phyloP scores from a whole-genome alignment of 2,113 vertebrate species.

The Tonatia bakeri region DNA sequence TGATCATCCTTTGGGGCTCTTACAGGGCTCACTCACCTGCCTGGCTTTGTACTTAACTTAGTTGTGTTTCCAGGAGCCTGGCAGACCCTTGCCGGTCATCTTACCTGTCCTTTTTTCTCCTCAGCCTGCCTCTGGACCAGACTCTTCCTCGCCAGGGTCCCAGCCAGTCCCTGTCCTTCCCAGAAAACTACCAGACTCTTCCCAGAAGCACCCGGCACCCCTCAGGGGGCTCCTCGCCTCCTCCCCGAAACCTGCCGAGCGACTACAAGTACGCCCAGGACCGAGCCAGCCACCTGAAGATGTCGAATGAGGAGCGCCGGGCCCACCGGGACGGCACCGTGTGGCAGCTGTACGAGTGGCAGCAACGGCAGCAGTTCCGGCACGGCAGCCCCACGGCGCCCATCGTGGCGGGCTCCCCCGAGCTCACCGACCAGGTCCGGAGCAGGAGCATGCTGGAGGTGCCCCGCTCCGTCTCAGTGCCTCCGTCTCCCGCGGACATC shows the following conservation, averaged over 20 bases:
- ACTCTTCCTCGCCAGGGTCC: conserved; percentile 88
- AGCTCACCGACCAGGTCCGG: conserved; percentile 87
- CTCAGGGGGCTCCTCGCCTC: conserved; percentile 85
- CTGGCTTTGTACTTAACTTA: not conserved
- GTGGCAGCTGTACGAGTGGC: conserved; percentile 99
- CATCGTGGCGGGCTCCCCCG: conserved; percentile 84
- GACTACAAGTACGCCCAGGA: conserved; percentile 99
- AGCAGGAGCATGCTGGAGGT: conserved; percentile 92
- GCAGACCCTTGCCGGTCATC: not conserved
- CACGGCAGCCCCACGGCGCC: conserved; percentile 95
- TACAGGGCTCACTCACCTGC: not conserved
- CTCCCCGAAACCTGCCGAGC: conserved; percentile 89
- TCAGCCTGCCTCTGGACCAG: conserved; percentile 87
- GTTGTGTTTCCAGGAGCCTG: not conserved
- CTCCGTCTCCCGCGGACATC: conserved; percentile 93
- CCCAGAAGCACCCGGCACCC: conserved; percentile 90
- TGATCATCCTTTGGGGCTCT: not conserved
- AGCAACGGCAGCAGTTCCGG: conserved; percentile 97
- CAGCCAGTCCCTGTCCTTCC: conserved; percentile 84
- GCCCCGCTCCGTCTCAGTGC: conserved; percentile 95
- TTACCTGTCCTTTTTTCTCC: not conserved
- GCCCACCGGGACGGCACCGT: conserved; percentile 95
- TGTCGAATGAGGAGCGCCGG: conserved; percentile 94
- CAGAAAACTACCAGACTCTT: conserved; percentile 91
- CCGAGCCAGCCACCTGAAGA: conserved; percentile 95